Percentiles rank a stretch among this genome's conserved stretches.
These are phyloP conservation scores for Microctonus aethiopoides DNA, from an alignment of 2,888 invertebrate genomes.

Conservation along the genomic window DNA sequence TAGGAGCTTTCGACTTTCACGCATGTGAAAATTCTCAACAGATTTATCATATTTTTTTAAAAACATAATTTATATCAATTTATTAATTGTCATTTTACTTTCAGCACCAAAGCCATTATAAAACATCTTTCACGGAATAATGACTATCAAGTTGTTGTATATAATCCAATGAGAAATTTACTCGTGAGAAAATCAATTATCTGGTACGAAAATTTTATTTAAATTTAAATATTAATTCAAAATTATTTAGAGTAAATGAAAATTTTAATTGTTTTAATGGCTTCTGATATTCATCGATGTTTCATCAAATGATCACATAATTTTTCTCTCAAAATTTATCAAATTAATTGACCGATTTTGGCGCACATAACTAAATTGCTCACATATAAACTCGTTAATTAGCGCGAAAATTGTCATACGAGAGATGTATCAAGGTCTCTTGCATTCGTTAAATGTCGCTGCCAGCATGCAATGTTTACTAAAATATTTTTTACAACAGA, in stretches of 20 bases:
- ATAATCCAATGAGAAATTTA: conserved; percentile 63
- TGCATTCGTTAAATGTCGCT: conserved; percentile 36
- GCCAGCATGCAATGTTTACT: background rate
- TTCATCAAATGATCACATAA: background rate
- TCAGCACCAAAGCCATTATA: conserved; percentile 56
- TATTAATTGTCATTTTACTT: conserved; percentile 20
- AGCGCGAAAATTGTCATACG: conserved; percentile 45
- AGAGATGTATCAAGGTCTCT: conserved; percentile 42
- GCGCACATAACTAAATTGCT: conserved; percentile 15
- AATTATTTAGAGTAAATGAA: background rate
- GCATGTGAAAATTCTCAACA: background rate
- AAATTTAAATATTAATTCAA: background rate
- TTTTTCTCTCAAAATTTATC: conserved; percentile 42
- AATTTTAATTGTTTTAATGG: background rate
- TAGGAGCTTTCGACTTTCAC: background rate
- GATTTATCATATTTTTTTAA: conserved; percentile 36
- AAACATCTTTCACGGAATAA: conserved; percentile 57
- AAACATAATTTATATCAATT: conserved; percentile 5
- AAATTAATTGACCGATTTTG: conserved; percentile 49
- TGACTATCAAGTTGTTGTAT: conserved; percentile 59
- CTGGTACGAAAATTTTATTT: conserved; percentile 53
- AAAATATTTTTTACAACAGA: background rate
- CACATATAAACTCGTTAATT: conserved; percentile 45
- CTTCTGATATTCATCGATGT: background rate
- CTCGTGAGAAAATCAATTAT: conserved; percentile 52